These are phyloP conservation scores for Neomicropteryx cornuta DNA, from an alignment of 1,140 invertebrate genomes.

Conservation along the genomic window DNA sequence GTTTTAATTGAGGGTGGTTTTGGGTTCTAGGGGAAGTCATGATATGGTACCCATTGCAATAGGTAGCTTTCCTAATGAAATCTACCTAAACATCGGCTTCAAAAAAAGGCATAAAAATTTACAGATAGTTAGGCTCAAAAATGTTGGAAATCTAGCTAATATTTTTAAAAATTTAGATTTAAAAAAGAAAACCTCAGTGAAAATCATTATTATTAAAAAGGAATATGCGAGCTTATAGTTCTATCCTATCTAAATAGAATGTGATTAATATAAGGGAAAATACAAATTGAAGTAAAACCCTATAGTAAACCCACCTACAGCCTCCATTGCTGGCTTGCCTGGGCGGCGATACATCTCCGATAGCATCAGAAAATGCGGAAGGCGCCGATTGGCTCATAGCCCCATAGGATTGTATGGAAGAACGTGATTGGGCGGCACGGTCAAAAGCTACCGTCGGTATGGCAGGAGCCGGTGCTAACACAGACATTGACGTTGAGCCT, in stretches of 20 bases:
- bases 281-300: too few species aligned
- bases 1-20: too few species aligned
- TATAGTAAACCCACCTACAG: too few species aligned
- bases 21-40: too few species aligned
- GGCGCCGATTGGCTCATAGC: conserved; percentile 30
- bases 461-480: conserved; percentile 22
- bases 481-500: conserved; percentile 30
- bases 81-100: too few species aligned
- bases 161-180: too few species aligned
- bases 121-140: too few species aligned
- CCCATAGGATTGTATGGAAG: too few species aligned
- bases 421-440: conserved; percentile 16
- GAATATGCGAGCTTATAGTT: not conserved
- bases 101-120: too few species aligned
- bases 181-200: not conserved
- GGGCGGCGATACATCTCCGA: conserved; percentile 19
- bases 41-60: too few species aligned
- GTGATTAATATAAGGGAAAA: not conserved
- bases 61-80: too few species aligned
- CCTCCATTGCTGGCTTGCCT: conserved; percentile 21
- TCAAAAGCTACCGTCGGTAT: conserved; percentile 12
- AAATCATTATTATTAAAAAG: not conserved
- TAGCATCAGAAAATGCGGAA: conserved; percentile 15
- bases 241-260: not conserved
- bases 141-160: too few species aligned